These are phyloP conservation scores for Clarias platycephalus DNA, from an alignment of 2,797 vertebrate species.

Conservation along the genomic window DNA sequence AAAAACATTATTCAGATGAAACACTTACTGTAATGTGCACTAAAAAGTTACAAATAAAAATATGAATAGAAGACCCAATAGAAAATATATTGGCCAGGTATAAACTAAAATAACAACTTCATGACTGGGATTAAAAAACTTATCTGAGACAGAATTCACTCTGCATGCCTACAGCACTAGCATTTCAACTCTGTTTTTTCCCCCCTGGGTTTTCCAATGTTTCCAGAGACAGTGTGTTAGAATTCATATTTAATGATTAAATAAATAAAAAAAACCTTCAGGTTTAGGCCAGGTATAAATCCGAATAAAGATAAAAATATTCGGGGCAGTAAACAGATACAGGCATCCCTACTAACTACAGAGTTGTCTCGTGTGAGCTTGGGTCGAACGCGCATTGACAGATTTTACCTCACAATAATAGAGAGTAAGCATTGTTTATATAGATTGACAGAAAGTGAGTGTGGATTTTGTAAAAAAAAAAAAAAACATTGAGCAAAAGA, in stretches of 20 bases:
- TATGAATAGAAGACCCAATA: not conserved
- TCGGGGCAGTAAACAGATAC: not conserved
- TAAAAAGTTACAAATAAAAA: not conserved
- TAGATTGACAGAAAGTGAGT: not conserved
- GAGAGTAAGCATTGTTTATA: not conserved
- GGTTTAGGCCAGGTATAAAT: not conserved
- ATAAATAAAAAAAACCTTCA: not conserved
- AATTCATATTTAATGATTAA: not conserved
- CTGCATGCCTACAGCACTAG: not conserved
- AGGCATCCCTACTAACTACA: not conserved
- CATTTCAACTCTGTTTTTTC: not conserved
- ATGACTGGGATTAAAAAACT: not conserved
- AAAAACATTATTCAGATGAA: not conserved
- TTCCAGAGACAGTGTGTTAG: not conserved
- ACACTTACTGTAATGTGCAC: not conserved
- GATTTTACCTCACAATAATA: not conserved
- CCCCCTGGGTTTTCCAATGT: not conserved
- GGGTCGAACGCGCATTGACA: not conserved
- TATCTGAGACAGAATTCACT: not conserved
- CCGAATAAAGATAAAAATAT: not conserved
- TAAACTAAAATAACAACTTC: not conserved
- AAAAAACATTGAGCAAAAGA: not conserved
- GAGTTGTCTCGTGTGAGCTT: not conserved
- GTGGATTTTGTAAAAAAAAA: not conserved
- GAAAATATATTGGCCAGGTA: not conserved